These are phyloP conservation scores for Emesis russula DNA, from an alignment of 2,888 invertebrate genomes.

Conservation along the genomic window DNA sequence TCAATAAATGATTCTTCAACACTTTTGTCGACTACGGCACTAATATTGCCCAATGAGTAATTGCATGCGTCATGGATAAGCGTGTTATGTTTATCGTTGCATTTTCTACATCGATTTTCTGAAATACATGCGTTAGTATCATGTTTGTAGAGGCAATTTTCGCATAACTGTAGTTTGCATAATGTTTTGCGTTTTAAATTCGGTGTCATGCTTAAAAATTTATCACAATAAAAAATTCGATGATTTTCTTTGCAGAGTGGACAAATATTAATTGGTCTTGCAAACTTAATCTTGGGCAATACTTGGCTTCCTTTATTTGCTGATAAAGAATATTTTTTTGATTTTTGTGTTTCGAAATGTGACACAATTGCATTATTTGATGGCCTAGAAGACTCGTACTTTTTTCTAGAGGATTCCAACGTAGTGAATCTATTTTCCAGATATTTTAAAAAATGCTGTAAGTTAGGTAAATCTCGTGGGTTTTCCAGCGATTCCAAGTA, in stretches of 20 bases:
- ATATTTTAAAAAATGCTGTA: constrained; percentile 63
- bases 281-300: neutral
- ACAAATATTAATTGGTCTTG: neutral
- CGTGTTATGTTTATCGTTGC: constrained; percentile 21
- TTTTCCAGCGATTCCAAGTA: constrained; percentile 55
- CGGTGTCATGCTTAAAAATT: neutral
- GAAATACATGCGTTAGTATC: constrained; percentile 1
- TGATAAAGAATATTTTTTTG: no score
- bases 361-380: neutral
- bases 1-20: neutral
- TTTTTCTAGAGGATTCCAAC: constrained; percentile 52
- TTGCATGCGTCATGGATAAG: constrained; percentile 22
- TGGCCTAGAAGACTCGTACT: constrained; percentile 22
- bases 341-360: neutral
- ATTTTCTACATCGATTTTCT: constrained; percentile 11
- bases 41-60: neutral
- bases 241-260: neutral
- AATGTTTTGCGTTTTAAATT: neutral
- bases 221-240: neutral
- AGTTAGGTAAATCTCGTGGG: constrained; percentile 47
- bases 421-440: constrained; percentile 51
- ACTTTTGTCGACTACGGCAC: neutral
- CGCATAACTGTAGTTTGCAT: neutral
- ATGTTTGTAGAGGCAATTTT: neutral
- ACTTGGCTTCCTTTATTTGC: neutral